phyloP scores from a whole-genome alignment of 2,888 invertebrate species.

The Agonum fuliginosum region DNA sequence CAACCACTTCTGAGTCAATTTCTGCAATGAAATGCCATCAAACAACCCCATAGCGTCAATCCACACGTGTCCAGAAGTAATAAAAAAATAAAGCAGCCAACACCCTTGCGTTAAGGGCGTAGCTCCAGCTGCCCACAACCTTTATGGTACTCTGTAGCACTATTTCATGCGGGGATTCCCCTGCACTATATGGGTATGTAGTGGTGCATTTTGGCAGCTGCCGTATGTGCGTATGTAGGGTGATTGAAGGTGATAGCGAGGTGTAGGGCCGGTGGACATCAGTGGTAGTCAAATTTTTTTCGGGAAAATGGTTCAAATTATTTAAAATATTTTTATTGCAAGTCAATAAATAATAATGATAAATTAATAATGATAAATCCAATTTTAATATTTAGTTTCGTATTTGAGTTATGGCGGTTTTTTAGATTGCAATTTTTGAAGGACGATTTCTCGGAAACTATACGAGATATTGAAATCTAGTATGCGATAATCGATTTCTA shows the following conservation, averaged over 20 bases:
- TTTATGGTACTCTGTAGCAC: neutral
- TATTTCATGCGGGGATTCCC: constrained; percentile 36
- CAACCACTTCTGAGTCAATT: too few relatives aligned
- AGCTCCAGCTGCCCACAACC: neutral
- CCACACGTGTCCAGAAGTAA: constrained; percentile 9
- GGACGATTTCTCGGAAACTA: too few relatives aligned
- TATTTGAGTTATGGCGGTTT: too few relatives aligned
- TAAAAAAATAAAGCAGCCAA: neutral
- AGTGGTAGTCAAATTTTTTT: neutral
- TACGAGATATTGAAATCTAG: too few relatives aligned
- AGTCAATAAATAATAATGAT: too few relatives aligned
- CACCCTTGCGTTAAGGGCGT: neutral
- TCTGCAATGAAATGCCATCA: too few relatives aligned
- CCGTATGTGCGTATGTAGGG: neutral
- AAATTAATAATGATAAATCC: too few relatives aligned
- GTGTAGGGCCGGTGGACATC: neutral
- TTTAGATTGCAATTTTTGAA: too few relatives aligned
- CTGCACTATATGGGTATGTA: neutral
- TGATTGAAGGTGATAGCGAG: constrained; percentile 13
- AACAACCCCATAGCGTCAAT: too few relatives aligned
- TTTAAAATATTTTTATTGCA: too few relatives aligned
- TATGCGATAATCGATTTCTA: too few relatives aligned
- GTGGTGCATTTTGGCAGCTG: constrained; percentile 1
- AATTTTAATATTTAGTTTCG: too few relatives aligned
- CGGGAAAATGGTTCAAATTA: neutral